Evolutionary conservation across 1,140 invertebrate species (phyloP), one percentile per base, ranked within the genome.

Genomic region (Nasonia giraulti): DNA sequence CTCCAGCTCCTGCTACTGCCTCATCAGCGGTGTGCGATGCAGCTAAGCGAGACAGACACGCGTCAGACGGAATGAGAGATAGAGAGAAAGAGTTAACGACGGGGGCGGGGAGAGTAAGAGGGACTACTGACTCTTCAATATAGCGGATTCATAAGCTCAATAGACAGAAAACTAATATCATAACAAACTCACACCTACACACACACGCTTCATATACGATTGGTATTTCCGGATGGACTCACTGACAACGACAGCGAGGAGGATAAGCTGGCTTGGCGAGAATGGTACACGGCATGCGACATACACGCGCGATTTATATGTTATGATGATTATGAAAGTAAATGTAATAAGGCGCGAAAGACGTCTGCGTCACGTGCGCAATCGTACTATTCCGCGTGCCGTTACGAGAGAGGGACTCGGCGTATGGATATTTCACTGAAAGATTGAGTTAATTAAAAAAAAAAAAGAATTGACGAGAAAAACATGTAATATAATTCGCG

Each of bases 401-500:
- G 68, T 81, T n/a, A 62, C 55, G 17, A 55, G 50, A 82, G 47
- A 11, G 27, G 20, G 31, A 2, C 5, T 82, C 44, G 69, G 8
- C 44, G 23, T 31, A 62, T 73, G 40, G 7, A 73, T 73, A 80
- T 69, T 82, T 74, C 74, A 83, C 33, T 83, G 33, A 77, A 68
- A 66, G 20, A 47, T 31, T 17, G 68, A 71, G 12, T 71, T 31
- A 10, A 71, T 27, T 17, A 71, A 17, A 71, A 17, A 12, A 17
- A 71, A 20, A 11, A 27, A 33, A 71, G 23, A 69, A 31, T 5
- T 11, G 23, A 20, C 44, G 44, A 77, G 6, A 68, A 83, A 75
- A 10, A 83, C 40, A 71, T 83, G 82, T 83, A 83, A 83, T 83
- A 83, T 83, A 83, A 83, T 71, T 55, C 14, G 33, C 11, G 23